Percentiles rank a stretch among this genome's conserved stretches.
These are phyloP conservation scores for Bos indicus DNA, from an alignment of 2,113 vertebrate genomes.

Conservation along the genomic window DNA sequence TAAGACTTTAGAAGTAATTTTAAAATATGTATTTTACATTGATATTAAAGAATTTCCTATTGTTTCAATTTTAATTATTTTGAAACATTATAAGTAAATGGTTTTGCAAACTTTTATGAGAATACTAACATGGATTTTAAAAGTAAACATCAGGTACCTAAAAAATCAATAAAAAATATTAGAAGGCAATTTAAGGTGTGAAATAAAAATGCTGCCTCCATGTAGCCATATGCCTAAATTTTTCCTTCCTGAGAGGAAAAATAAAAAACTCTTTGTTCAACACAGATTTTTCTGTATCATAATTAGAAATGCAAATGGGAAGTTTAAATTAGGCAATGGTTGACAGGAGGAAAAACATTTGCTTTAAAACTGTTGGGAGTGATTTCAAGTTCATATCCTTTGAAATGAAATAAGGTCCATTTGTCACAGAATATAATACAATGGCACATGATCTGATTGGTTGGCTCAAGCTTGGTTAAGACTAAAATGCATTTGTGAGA, in stretches of 20 bases:
- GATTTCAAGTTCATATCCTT: constrained; percentile 65
- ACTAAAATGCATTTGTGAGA: background rate
- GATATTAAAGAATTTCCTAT: background rate
- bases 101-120: background rate
- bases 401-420: constrained; percentile 55
- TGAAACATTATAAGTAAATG: background rate
- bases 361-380: constrained; percentile 48
- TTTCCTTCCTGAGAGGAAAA: constrained; percentile 23
- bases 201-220: constrained; percentile 30
- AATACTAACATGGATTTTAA: background rate
- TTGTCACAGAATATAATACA: constrained; percentile 40
- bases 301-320: constrained; percentile 70
- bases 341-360: constrained; percentile 65
- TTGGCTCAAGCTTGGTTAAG: constrained; percentile 13
- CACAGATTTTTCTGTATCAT: constrained; percentile 55
- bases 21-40: background rate
- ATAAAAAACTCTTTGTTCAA: constrained; percentile 8
- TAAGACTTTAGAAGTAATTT: background rate
- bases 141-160: background rate
- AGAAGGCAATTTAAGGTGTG: background rate
- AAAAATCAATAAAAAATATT: background rate
- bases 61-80: background rate
- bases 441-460: background rate
- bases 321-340: constrained; percentile 57
- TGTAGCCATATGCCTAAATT: background rate